Conservation (phyloP, 1,140 invertebrate genomes). For the Chrysopa pallens region DNA sequence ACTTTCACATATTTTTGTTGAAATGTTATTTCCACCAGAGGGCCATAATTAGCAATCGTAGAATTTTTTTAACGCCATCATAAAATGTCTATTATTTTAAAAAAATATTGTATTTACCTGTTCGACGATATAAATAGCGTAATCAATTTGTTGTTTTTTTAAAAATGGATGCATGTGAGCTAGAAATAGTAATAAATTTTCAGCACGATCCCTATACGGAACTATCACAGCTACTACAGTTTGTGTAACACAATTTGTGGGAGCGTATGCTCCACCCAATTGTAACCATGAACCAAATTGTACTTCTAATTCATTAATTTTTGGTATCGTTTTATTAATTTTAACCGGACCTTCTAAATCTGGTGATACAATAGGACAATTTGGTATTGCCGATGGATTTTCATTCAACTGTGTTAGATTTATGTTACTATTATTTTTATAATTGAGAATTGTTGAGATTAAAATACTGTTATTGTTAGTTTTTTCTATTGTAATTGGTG, state of each 20-base stretch:
- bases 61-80: too few species aligned
- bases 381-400: too few species aligned
- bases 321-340: conserved; percentile 24
- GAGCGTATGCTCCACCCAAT: conserved; percentile 59
- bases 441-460: not conserved
- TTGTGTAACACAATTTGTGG: conserved; percentile 50
- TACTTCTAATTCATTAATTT: conserved; percentile 22
- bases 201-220: conserved; percentile 68
- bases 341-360: conserved; percentile 22
- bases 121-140: conserved; percentile 90
- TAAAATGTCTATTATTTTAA: too few species aligned
- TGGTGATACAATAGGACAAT: too few species aligned
- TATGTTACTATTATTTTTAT: not conserved
- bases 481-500: not conserved
- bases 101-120: conserved; percentile 38
- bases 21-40: too few species aligned
- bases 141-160: conserved; percentile 78
- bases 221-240: conserved; percentile 76
- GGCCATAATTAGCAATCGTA: too few species aligned
- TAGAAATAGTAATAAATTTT: conserved; percentile 67
- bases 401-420: not conserved
- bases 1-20: too few species aligned
- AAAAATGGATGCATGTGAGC: conserved; percentile 83
- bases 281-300: conserved; percentile 28
- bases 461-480: not conserved